Conservation (phyloP, 2,797 vertebrate species). For the Coreius guichenoti region DNA sequence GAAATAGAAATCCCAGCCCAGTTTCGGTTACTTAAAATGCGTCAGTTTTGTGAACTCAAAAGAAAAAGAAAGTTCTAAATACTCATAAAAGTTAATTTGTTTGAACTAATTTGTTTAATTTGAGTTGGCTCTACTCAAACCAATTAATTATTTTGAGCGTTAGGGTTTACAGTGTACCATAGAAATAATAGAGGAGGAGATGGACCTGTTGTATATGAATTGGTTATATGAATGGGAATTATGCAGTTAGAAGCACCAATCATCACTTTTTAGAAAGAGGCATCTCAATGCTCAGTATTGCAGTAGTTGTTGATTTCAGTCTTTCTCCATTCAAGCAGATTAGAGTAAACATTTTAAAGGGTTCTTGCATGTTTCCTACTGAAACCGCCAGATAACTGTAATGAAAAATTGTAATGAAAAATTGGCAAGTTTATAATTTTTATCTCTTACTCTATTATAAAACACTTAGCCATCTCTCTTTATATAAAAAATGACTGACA, state of each 20-base stretch:
- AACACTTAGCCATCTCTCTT: conserved; percentile 13
- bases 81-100: too few species aligned
- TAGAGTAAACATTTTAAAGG: not conserved
- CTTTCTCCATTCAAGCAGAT: not conserved
- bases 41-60: too few species aligned
- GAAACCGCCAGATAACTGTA: not conserved
- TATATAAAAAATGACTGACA: conserved; percentile 27
- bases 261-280: not conserved
- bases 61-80: too few species aligned
- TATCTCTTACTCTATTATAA: conserved; percentile 16
- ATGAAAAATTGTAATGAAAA: conserved; percentile 1
- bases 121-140: too few species aligned
- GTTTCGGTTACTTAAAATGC: too few species aligned
- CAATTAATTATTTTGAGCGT: too few species aligned
- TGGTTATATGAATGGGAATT: not conserved
- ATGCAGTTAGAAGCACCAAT: not conserved
- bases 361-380: not conserved
- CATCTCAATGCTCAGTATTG: not conserved
- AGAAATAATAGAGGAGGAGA: not conserved
- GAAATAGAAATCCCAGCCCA: too few species aligned
- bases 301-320: not conserved
- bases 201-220: not conserved
- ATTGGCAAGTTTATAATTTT: not conserved
- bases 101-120: too few species aligned
- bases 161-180: too few species aligned